phyloP scores from a whole-genome alignment of 2,113 vertebrate species.

The Thomomys bottae region DNA sequence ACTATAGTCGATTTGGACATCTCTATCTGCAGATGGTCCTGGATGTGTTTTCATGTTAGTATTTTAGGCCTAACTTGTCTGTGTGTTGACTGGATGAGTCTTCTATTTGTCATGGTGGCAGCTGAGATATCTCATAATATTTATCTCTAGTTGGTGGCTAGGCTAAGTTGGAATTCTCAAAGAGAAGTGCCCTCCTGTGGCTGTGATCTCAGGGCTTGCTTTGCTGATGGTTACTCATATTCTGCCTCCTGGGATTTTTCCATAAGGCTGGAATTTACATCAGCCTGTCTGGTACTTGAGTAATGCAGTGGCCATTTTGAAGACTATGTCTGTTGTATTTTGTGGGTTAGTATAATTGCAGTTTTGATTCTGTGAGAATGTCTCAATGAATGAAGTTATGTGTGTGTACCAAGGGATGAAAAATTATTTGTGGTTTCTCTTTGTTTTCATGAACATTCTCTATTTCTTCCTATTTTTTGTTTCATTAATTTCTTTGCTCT shows the following conservation, averaged over 20 bases:
- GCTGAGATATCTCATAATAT: not conserved
- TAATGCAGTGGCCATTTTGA: not conserved
- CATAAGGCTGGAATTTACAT: not conserved
- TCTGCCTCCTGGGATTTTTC: not conserved
- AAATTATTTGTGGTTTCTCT: not conserved
- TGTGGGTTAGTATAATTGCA: not conserved
- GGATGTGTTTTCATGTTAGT: no score
- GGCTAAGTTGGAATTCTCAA: not conserved
- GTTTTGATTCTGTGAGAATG: not conserved
- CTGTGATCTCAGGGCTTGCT: not conserved
- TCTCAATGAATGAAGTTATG: not conserved
- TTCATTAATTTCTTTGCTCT: constrained; percentile 21
- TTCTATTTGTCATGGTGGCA: not conserved
- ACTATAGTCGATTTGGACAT: no score
- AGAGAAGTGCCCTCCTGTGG: not conserved
- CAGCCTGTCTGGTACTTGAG: not conserved
- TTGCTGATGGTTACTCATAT: not conserved
- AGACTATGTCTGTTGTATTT: not conserved
- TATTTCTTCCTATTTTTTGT: not conserved
- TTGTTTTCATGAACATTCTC: not conserved
- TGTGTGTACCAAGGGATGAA: not conserved
- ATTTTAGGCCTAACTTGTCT: no score
- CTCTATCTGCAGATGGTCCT: no score
- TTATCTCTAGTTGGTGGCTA: not conserved
- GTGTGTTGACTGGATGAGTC: not conserved